phyloP scores from a whole-genome alignment of 2,113 vertebrate species.

The Cryptomyrus ogoouensis region DNA sequence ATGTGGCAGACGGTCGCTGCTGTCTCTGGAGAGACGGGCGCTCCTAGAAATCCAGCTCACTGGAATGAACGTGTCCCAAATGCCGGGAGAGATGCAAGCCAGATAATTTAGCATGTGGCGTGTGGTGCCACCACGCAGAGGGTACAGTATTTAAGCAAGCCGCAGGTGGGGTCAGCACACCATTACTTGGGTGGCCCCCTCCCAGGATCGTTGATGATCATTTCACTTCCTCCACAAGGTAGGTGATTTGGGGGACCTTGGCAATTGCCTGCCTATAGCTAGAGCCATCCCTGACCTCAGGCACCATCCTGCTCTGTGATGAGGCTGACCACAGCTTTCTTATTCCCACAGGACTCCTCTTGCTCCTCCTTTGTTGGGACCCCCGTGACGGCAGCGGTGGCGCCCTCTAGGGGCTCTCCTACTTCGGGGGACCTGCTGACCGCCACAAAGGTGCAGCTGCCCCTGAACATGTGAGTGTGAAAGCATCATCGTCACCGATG shows the following conservation, averaged over 20 bases:
- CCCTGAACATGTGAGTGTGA: conserved; percentile 89
- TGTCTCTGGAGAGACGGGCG: not conserved
- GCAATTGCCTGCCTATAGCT: not conserved
- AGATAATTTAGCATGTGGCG: not conserved
- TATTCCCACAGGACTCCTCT: conserved; percentile 56
- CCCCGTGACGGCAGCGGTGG: conserved; percentile 52
- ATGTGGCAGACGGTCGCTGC: not conserved
- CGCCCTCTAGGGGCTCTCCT: conserved; percentile 72
- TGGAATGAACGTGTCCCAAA: not conserved
- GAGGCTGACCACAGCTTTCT: not conserved
- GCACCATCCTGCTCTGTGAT: not conserved
- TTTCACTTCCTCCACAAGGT: not conserved
- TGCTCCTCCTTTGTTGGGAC: conserved; percentile 46
- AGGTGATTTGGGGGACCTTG: not conserved
- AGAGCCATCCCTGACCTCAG: not conserved
- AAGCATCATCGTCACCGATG: conserved; percentile 11
- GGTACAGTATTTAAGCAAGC: not conserved
- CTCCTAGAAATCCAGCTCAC: not conserved
- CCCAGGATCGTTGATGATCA: not conserved
- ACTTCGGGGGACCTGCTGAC: conserved; percentile 76
- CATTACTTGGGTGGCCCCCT: not conserved
- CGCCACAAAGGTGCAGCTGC: conserved; percentile 83
- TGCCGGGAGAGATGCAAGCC: not conserved
- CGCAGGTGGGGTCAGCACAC: not conserved
- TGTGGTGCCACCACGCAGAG: not conserved